Evolutionary conservation across 30 jellyfish, hydroid and myxozoan species (phyloP).

Genomic region (Pelagia noctiluca): DNA sequence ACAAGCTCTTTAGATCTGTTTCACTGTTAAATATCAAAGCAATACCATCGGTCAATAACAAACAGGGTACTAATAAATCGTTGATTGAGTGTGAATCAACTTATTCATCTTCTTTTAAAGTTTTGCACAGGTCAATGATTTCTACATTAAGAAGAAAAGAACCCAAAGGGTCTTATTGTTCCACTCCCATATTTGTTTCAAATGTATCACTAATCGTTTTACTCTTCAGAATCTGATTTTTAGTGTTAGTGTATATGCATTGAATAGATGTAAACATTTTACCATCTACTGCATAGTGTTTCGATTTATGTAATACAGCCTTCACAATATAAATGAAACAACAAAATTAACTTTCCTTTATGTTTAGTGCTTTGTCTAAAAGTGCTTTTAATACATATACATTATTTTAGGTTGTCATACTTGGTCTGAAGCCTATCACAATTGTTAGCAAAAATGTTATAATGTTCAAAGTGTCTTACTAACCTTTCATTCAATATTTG

Average conservation of each 20-base stretch:
- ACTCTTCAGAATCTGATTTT: neutral
- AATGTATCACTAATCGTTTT: neutral
- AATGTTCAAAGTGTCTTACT: neutral
- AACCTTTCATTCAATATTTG: neutral
- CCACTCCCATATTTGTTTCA: constrained; percentile 9
- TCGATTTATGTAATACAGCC: neutral
- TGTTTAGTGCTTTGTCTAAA: neutral
- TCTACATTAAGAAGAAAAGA: neutral
- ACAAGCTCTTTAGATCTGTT: too few relatives aligned
- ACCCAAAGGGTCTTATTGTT: constrained; percentile 10
- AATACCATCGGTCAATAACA: constrained; percentile 10
- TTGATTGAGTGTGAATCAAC: neutral
- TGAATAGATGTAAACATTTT: neutral
- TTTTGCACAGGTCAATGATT: neutral
- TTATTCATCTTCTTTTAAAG: neutral
- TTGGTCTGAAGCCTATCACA: neutral
- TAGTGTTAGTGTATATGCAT: neutral
- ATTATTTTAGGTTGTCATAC: neutral
- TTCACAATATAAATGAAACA: neutral
- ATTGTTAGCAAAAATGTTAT: neutral
- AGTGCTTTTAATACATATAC: neutral
- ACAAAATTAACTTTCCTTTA: neutral
- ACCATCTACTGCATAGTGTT: neutral
- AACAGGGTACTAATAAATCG: neutral
- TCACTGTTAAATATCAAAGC: neutral